Evolutionary conservation across 2,888 invertebrate species (phyloP).

Genomic region (Microplitis deprimator): DNA sequence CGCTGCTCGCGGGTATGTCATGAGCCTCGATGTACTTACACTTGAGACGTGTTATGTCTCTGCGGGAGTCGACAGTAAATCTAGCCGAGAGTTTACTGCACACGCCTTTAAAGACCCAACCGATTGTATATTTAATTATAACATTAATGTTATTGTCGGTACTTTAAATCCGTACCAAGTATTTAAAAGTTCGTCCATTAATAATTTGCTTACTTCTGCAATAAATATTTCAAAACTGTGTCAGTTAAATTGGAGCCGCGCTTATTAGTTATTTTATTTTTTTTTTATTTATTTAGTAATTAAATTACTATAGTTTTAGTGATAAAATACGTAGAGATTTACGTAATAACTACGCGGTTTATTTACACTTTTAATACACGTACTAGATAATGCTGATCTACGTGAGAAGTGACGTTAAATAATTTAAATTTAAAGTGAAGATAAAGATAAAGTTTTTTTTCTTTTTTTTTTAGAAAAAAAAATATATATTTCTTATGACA

Average conservation of each 20-base stretch:
- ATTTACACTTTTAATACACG: background rate
- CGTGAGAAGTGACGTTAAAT: background rate
- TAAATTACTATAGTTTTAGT: background rate
- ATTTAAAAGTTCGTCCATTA: background rate
- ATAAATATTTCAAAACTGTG: background rate
- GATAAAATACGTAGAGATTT: background rate
- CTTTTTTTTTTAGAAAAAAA: background rate
- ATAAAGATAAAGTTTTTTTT: background rate
- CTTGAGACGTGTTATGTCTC: constrained; percentile 45
- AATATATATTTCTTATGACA: background rate
- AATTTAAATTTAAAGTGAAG: background rate
- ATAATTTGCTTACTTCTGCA: background rate
- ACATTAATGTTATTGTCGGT: background rate
- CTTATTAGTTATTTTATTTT: background rate
- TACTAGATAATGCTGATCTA: background rate
- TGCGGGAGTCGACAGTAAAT: constrained; percentile 50
- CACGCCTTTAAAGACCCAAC: background rate
- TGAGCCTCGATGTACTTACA: constrained; percentile 25
- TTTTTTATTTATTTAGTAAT: background rate
- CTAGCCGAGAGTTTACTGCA: constrained; percentile 19
- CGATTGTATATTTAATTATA: constrained; percentile 9
- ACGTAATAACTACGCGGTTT: background rate
- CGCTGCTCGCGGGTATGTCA: constrained; percentile 20
- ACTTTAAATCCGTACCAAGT: background rate
- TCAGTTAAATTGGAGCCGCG: background rate